Base-by-base conservation (phyloP, 2,888 invertebrate species). In the Andrena camellia region DNA sequence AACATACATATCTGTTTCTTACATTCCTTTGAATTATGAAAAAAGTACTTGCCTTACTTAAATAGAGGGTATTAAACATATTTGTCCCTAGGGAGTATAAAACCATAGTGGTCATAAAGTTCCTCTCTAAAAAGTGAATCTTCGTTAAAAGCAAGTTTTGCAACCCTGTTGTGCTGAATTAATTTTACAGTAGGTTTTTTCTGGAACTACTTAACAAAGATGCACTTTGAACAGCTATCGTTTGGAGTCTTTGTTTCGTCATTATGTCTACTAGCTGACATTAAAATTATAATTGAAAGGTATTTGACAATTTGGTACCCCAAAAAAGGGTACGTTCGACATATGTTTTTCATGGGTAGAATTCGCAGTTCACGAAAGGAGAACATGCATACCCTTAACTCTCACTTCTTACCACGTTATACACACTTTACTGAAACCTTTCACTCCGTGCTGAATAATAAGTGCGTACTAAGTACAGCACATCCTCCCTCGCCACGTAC, bases 111-210 rank as follows among this genome's bases (percentile, higher is more conserved):
- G 31, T 33, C 0, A 10, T 66, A 66, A 66, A 66, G 29, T 29
- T 35, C 50, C 66, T 66, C 42, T 66, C 48, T 35, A 50, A 66
- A 66, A 50, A 66, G 50, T 66, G 8, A 66, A 66, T n/a, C n/a
- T 48, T 42, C 48, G 29, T 68, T 54, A 23, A 52, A 68, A 68
- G 31, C 54, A 26, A 57, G n/a, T 5, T 23, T 23, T 2, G 23
- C 17, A 33, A 2, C 26, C 2, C 13, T 23, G 23, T 59, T 29
- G 6, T 17, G 2, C 29, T 17, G 26, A 26, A 59, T 42, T 42
- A 42, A 17, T 42, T 29, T 26, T 6, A 26, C 5, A 59, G 10
- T 17, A 59, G 2, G 1, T 59, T 57, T 26, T 13, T 59, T 17
- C 13, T 29, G 0, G 6, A 29, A 59, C 29, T 17, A 20, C 10